These are phyloP conservation scores for Gambusia holbrooki DNA, from an alignment of 2,113 vertebrate species.

Conservation along the genomic window DNA sequence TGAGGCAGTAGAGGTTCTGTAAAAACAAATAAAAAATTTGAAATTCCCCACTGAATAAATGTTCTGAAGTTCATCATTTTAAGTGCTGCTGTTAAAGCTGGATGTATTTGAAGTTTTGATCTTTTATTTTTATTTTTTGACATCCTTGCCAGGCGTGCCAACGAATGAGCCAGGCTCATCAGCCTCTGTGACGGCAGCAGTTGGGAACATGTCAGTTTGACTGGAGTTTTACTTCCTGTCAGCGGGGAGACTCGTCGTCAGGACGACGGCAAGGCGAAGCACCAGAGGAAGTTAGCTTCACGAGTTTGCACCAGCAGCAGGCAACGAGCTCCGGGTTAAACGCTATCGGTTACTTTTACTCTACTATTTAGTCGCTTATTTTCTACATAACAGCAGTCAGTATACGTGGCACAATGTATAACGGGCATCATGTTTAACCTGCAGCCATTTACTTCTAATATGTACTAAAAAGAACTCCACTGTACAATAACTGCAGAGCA, in stretches of 20 bases:
- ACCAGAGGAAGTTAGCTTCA: not conserved
- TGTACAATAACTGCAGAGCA: constrained; percentile 78
- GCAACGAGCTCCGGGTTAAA: constrained; percentile 27
- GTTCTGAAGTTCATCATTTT: too few relatives aligned
- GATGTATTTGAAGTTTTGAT: not conserved
- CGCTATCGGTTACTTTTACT: constrained; percentile 46
- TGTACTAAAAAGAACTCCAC: constrained; percentile 67
- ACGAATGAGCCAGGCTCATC: constrained; percentile 12
- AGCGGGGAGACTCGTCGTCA: too few relatives aligned
- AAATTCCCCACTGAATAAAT: too few relatives aligned
- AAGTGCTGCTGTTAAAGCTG: not conserved
- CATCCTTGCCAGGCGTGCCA: not conserved
- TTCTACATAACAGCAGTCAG: constrained; percentile 64
- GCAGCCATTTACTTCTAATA: constrained; percentile 74
- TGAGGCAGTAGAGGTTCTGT: too few relatives aligned
- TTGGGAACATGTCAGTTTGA: not conserved
- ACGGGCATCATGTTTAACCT: constrained; percentile 70
- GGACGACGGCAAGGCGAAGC: not conserved
- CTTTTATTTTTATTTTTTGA: not conserved
- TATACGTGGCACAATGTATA: constrained; percentile 72
- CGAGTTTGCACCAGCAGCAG: constrained; percentile 45
- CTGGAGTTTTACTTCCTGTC: constrained; percentile 10
- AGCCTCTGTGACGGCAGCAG: constrained; percentile 3
- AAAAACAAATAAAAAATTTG: too few relatives aligned
- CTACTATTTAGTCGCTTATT: constrained; percentile 31